These are phyloP conservation scores for Physocephala rufipes DNA, from an alignment of 2,888 invertebrate species.

Conservation along the genomic window DNA sequence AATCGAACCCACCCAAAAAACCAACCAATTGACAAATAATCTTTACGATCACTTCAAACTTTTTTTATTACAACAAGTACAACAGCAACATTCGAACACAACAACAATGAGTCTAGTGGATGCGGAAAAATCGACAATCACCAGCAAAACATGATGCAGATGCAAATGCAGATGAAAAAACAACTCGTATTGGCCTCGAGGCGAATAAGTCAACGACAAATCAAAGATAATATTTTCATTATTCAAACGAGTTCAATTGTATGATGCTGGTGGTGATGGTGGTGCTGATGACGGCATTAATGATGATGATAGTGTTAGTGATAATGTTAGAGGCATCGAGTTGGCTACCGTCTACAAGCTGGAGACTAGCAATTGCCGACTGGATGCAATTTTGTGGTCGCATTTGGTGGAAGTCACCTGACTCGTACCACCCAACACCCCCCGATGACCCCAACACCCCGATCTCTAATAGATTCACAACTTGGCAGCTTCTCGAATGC, in stretches of 20 bases:
- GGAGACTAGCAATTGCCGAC: slow-evolving; percentile 32
- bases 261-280: not conserved
- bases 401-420: slow-evolving; percentile 22
- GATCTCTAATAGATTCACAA: not conserved
- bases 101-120: no score
- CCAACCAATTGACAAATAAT: not conserved
- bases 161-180: slow-evolving; percentile 22
- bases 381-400: slow-evolving; percentile 24
- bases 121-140: no score
- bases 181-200: slow-evolving; percentile 5
- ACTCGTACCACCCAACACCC: not conserved
- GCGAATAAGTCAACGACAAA: slow-evolving; percentile 40
- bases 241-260: slow-evolving; percentile 30
- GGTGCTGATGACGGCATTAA: not conserved
- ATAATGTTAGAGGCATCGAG: not conserved
- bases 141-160: slow-evolving; percentile 28
- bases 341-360: not conserved
- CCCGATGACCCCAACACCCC: no score
- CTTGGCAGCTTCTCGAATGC: slow-evolving; percentile 14
- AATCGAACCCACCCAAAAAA: no score
- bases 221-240: slow-evolving; percentile 32
- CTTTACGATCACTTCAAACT: not conserved
- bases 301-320: not conserved
- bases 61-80: not conserved
- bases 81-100: slow-evolving; percentile 8